Evolutionary conservation across 2,888 invertebrate genomes (phyloP).

Genomic region (Aproaerema taeniolella): DNA sequence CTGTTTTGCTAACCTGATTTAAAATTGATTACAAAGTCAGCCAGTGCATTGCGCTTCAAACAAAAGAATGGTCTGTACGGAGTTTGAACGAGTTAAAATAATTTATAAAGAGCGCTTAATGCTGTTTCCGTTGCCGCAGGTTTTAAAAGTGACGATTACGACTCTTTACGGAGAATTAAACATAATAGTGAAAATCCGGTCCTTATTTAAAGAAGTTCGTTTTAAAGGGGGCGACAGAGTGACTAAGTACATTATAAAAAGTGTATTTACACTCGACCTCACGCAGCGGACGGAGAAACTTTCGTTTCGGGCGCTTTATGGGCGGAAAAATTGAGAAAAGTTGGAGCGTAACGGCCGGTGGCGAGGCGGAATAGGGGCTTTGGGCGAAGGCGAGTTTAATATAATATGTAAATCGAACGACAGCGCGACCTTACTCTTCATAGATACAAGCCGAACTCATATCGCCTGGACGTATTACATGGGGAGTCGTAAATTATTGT

Average conservation of each 20-base stretch:
- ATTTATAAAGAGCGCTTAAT: conserved; percentile 4
- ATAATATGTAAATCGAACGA: conserved; percentile 76
- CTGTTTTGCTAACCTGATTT: conserved; percentile 15
- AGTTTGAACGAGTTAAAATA: conserved; percentile 4
- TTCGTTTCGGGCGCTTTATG: conserved; percentile 73
- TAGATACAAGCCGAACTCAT: conserved; percentile 63
- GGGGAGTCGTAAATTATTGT: conserved; percentile 73
- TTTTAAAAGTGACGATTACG: not conserved
- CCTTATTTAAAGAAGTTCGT: conserved; percentile 58
- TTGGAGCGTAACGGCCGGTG: conserved; percentile 74
- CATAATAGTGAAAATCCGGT: conserved; percentile 22
- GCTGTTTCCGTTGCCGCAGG: no score
- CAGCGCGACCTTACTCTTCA: conserved; percentile 60
- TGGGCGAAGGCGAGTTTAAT: conserved; percentile 65
- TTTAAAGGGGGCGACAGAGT: conserved; percentile 53
- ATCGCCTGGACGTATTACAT: conserved; percentile 69
- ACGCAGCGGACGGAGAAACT: conserved; percentile 66
- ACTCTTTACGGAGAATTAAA: not conserved
- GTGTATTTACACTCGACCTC: conserved; percentile 74
- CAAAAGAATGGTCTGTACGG: no score
- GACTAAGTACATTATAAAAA: conserved; percentile 74
- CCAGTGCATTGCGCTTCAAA: conserved; percentile 1
- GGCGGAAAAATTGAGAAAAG: conserved; percentile 77
- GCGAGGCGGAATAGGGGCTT: conserved; percentile 55
- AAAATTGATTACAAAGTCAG: conserved; percentile 7